Base-by-base conservation (phyloP, 2,797 vertebrate species). In the Catharus ustulatus region DNA sequence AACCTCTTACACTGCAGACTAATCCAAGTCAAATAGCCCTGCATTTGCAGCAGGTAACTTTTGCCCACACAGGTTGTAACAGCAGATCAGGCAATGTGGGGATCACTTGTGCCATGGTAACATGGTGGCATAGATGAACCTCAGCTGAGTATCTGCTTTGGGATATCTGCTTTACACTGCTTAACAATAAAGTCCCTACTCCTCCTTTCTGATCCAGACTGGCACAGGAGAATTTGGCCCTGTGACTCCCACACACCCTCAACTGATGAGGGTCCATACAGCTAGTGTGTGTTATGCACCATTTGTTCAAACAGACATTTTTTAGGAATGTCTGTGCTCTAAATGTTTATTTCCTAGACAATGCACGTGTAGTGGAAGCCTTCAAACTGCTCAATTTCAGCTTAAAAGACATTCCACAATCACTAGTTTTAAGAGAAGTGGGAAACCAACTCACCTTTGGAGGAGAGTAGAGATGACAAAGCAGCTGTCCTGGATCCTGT, bases 391-490 rank as follows among this genome's bases (percentile, higher is more conserved):
- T 55, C 12, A 24, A 32, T 36, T 46, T 29, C 55, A 92, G 19
- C 15, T 82, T 36, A 81, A n/a, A 74, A 36, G 59, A 86, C 43
- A 36, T 48, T 81, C 20, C 32, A 58, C 27, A 36, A 19, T 7
- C 42, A 45, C 27, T 19, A 64, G 52, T 51, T 85, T 66, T 78
- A 54, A 24, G 73, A 89, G 68, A 84, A 91, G 32, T n/a, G 14
- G 24, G 72, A 88, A 92, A 82, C 7, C 42, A 84, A 69, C 97
- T 98, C 91, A 98, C 98, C 98, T 97, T 95, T 73, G 97, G 97
- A 85, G 87, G 69, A 2, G 92, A 57, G 73, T 98, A 98, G 52
- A 98, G 97, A 66, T 98, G 98, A 94, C 98, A 98, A 54, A 94
- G 46, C 0, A 96, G 92, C 66, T 97, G 97, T 46, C 96, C 96